phyloP scores from a whole-genome alignment of 2,888 invertebrate genomes.

The Biston stratarius region DNA sequence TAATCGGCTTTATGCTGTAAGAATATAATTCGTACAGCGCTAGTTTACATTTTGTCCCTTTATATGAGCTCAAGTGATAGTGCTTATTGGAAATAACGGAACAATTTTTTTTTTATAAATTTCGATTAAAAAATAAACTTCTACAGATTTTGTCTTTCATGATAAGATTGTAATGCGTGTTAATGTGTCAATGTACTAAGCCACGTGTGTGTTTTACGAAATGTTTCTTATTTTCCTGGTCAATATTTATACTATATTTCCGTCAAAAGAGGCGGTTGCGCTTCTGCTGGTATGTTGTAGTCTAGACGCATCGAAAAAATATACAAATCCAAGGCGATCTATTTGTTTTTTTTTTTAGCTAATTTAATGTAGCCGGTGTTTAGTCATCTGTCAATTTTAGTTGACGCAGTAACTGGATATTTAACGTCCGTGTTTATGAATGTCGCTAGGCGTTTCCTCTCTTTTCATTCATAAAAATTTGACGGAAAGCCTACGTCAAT shows the following conservation, averaged over 20 bases:
- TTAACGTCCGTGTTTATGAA: constrained; percentile 30
- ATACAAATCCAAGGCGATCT: constrained; percentile 31
- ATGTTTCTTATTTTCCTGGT: no score
- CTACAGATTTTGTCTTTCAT: no score
- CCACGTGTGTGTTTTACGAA: neutral
- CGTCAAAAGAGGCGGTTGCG: constrained; percentile 9
- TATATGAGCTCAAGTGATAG: no score
- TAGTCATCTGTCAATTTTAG: constrained; percentile 41
- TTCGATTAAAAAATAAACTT: no score
- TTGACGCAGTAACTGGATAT: constrained; percentile 33
- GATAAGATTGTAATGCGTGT: no score
- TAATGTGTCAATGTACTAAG: no score
- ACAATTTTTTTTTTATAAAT: no score
- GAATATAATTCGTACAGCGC: no score
- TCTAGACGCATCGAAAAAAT: constrained; percentile 43
- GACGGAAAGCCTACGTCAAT: constrained; percentile 14
- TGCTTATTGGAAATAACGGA: no score
- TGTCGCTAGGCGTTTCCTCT: constrained; percentile 27
- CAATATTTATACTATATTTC: neutral
- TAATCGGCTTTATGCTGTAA: no score
- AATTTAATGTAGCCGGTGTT: constrained; percentile 37
- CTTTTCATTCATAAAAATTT: constrained; percentile 30
- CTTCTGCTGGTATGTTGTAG: constrained; percentile 28
- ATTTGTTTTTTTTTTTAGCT: constrained; percentile 37
- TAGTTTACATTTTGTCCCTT: no score